Evolutionary conservation across 1,140 invertebrate species (phyloP), one percentile per base, ranked within the genome.

Genomic region (Schmidtea mediterranea): DNA sequence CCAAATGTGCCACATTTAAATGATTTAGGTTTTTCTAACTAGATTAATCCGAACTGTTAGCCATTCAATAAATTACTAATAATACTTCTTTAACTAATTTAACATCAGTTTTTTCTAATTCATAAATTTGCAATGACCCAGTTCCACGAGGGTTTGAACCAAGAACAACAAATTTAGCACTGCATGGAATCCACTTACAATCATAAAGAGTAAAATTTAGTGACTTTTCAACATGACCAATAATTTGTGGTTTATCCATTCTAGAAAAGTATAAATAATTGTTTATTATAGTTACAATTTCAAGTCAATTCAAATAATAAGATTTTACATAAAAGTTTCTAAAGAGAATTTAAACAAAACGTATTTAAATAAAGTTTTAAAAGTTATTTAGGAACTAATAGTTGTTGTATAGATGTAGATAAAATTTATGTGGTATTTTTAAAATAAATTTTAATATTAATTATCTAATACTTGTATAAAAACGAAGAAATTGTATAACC

Each of bases 1-100:
- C 79, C 82, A 66, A 92, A 90, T 9, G 81, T 86, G 18, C 78
- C 78, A 68, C 82, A 89, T 69, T 87, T 89, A 50, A 89, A 76
- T n/a, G 80, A 72, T 54, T 75, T 75, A 39, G 76, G 71, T 56
- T 78, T 76, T 55, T 78, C 76, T 52, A 77, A 73, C 63, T 74
- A 53, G 37, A 61, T 57, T 43, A 52, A 36, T 39, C 6, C 9
- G 8, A 18, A 6, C 47, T 18, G 32, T 37, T 5, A 52, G 9
- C 36, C 5, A 36, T 5, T 43, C 16, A 39, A 13, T 15, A 41
- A 21, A 19, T 18, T 13, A 26, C 2, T 18, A 37, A 38, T 21
- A 36, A 43, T 57, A 72, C 71, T 55, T 77, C 72, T 57, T 76
- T 75, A 1, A 82, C 55, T 46, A 78, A 72, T 46, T 74, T 74